Conservation (phyloP, 2,113 vertebrate genomes). For the Malurus cyaneus region DNA sequence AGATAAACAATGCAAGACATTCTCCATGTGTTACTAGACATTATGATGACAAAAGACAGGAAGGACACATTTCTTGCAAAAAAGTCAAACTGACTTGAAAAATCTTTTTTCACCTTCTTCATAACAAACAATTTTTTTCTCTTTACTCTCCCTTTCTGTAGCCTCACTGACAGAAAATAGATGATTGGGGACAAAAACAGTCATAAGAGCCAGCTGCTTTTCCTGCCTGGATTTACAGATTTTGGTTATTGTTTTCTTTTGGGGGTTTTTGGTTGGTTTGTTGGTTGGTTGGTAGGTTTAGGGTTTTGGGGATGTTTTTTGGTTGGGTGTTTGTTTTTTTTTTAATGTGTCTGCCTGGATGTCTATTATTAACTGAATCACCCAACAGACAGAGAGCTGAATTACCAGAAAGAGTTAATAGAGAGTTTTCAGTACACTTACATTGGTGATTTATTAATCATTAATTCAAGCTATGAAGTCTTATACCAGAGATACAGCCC, state of each 20-base stretch:
- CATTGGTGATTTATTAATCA: neutral
- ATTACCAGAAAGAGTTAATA: neutral
- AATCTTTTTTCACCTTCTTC: neutral
- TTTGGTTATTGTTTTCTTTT: rapidly evolving
- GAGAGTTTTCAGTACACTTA: neutral
- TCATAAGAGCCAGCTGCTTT: neutral
- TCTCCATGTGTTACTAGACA: neutral
- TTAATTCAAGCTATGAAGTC: neutral
- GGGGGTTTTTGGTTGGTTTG: rapidly evolving
- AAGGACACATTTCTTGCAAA: neutral
- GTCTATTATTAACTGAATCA: neutral
- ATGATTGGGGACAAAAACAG: neutral
- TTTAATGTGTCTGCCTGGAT: neutral
- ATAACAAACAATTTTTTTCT: neutral
- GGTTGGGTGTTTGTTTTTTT: neutral
- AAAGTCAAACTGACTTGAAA: neutral
- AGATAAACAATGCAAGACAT: neutral
- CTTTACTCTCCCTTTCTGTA: neutral
- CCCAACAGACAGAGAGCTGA: neutral
- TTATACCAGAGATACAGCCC: neutral
- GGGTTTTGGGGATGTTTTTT: too few species aligned
- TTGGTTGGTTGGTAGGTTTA: neutral
- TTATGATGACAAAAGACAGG: neutral
- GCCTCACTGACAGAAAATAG: neutral
- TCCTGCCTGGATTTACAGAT: neutral